Evolutionary conservation across 2,113 vertebrate genomes (phyloP), one percentile per base, ranked within the genome.

Genomic region (Eulemur rufifrons): DNA sequence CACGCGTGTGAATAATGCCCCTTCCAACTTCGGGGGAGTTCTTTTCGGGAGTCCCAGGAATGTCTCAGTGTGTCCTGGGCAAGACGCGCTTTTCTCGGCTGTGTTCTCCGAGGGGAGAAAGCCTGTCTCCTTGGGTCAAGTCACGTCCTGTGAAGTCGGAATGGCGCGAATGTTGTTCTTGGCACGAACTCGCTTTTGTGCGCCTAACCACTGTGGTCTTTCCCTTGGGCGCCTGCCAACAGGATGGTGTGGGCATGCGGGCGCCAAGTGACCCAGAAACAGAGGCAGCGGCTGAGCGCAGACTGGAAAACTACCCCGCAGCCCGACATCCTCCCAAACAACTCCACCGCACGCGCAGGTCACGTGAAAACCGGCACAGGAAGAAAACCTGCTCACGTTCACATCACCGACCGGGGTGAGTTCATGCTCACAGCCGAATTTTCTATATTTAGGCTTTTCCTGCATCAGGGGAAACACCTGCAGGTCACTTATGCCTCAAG

Each of bases 201-300:
- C 50, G 74, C 69, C 74, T 42, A 18, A 17, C 25, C 42, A 12
- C 68, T 1, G 0, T 84, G 68, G 73, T 86, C 92, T 84, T 91
- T 64, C 74, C 69, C 63, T 87, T 59, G 92, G 93, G 66, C 15
- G 23, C 29, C 47, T 96, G 76, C 96, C 95, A 94, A 76, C 80
- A 84, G 84, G 92, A 94, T 50, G 76, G 25, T 29, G 77, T 66
- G 80, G 85, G 90, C 56, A 84, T 1, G 11, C 2, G 7, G 37
- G 85, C 87, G 96, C 89, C 96, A 86, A 74, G 27, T 50, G 87
- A 92, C 94, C 84, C 78, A 87, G 92, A 94, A 86, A 86, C 21
- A 29, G 27, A 56, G 83, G 47, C 1, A 0, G 74, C 0, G 13
- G 64, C n/a, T 3, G 87, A 47, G 42, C 2, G 39, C n/a, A 45